Evolutionary conservation across 2,797 vertebrate species (phyloP), one percentile per base, ranked within the genome.

Genomic region (Staurois parvus): DNA sequence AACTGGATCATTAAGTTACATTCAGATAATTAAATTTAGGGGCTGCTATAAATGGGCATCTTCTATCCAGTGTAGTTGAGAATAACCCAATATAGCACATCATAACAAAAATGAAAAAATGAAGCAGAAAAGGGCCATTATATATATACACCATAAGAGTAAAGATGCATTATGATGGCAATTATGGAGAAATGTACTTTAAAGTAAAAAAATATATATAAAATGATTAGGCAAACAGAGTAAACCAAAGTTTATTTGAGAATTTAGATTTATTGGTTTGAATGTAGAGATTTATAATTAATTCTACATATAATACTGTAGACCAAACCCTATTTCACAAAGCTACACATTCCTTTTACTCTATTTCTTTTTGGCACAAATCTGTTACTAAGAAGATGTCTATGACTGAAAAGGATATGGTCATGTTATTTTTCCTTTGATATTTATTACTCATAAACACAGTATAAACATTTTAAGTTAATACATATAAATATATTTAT

Each of bases 1-100:
- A 64, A 66, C 21, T 73, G 72, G 52, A 73, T 72, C 48, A 80
- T 80, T 80, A 80, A 67, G 45, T 45, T 6, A 11, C 66, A 72
- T 80, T 80, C 78, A 80, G 66, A 70, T 82, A 56, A 74, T 64
- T 64, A 64, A 30, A 74, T 68, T 40, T 82, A 70, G 68, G 68
- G 30, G 68, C 48, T 81, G 26, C 45, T 69, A n/a, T 2, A 80
- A 80, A 80, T 59, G 30, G 66, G n/a, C 66, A 70, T 56, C 28
- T 80, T 56, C 42, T 13, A 81, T 40, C n/a, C 42, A 81, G 9
- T 72, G 24, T 72, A 72, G n/a, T 28, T 12, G 8, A 72, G 48
- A 81, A 26, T 30, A 34, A 29, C 66, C 70, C 66, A 80, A 69
- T 26, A 56, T n/a, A 70, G 29, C 29, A 29, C 52, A 62, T 59